Conservation (phyloP, 2,113 vertebrate species). For the Sardina pilchardus region DNA sequence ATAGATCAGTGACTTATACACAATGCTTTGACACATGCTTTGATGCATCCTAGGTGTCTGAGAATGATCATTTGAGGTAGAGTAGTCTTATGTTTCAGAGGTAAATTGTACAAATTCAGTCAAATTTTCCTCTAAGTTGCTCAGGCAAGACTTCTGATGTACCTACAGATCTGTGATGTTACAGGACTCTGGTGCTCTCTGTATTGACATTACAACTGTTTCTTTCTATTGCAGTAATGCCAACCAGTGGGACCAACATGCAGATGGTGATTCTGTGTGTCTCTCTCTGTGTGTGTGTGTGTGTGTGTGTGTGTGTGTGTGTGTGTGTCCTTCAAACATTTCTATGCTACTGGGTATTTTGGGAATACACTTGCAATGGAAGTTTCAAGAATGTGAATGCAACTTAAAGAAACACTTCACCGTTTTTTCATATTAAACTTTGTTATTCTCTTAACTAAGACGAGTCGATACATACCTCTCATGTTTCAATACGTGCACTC, state of each 20-base stretch:
- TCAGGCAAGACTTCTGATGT: background rate
- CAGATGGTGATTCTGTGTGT: background rate
- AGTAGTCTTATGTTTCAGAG: background rate
- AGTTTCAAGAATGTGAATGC: too few relatives aligned
- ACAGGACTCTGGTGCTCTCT: background rate
- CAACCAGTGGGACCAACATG: background rate
- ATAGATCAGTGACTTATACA: too few relatives aligned
- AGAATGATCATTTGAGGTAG: background rate
- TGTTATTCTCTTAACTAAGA: too few relatives aligned
- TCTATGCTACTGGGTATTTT: too few relatives aligned
- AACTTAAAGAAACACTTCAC: too few relatives aligned
- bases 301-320: too few relatives aligned
- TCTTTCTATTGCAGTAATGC: background rate
- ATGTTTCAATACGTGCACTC: too few relatives aligned
- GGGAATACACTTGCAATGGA: too few relatives aligned
- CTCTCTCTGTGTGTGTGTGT: too few relatives aligned
- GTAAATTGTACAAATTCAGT: background rate
- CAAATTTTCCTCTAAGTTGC: background rate
- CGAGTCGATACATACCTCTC: too few relatives aligned
- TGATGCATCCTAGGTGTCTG: background rate
- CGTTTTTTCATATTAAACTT: too few relatives aligned
- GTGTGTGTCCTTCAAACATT: too few relatives aligned
- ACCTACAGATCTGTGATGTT: background rate
- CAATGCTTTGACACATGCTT: background rate
- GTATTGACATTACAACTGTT: background rate